These are phyloP conservation scores for Erethizon dorsatum DNA, from an alignment of 2,797 vertebrate species.

Conservation along the genomic window DNA sequence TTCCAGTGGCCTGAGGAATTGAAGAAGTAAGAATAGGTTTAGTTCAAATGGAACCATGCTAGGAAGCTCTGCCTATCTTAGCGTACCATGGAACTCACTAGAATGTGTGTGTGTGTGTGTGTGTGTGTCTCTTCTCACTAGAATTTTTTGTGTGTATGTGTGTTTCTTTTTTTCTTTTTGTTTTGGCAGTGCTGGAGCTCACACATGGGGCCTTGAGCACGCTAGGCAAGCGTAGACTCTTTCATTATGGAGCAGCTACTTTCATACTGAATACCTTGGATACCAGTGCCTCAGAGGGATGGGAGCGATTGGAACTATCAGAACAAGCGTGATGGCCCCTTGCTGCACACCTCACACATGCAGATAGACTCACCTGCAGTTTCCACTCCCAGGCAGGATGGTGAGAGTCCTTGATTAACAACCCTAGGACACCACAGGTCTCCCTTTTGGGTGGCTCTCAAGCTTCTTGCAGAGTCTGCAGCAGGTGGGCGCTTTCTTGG, in stretches of 20 bases:
- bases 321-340: not conserved
- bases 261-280: not conserved
- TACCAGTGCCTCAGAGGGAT: not conserved
- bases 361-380: not conserved
- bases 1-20: slow-evolving; percentile 34
- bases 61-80: not conserved
- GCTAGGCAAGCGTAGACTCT: not conserved
- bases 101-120: not conserved
- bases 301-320: not conserved
- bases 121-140: not conserved
- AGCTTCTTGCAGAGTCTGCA: not conserved
- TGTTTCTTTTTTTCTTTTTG: not conserved
- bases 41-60: not conserved
- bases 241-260: not conserved
- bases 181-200: not conserved
- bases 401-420: not conserved
- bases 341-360: not conserved
- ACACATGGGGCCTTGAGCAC: not conserved
- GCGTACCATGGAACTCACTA: not conserved
- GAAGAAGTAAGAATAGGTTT: slow-evolving; percentile 17
- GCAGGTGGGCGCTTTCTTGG: not conserved
- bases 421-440: not conserved
- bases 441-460: not conserved
- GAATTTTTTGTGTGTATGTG: not conserved
- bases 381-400: not conserved